Conservation (phyloP, 1,140 invertebrate genomes). For the Melanaphis sacchari region DNA sequence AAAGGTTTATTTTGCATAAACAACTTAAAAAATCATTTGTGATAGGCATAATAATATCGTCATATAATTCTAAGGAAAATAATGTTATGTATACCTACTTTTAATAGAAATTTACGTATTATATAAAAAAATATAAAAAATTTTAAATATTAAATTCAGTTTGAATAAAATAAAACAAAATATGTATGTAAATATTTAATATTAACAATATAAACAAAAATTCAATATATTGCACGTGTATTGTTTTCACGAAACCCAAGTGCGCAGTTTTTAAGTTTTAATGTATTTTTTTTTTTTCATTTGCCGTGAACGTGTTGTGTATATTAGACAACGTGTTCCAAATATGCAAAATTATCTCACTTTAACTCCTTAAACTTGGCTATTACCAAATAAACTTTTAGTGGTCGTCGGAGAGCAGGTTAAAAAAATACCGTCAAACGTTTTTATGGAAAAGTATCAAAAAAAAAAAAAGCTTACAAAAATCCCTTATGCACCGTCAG, state of each 20-base stretch:
- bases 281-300: background rate
- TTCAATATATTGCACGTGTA: background rate
- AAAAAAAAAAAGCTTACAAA: slow-evolving; percentile 3
- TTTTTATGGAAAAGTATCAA: background rate
- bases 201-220: slow-evolving; percentile 18
- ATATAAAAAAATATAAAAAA: background rate
- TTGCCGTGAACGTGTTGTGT: background rate
- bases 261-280: background rate
- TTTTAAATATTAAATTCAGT: background rate
- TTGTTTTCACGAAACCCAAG: background rate
- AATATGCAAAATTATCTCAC: background rate
- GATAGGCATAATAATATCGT: background rate
- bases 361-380: background rate
- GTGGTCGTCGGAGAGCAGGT: background rate
- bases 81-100: background rate
- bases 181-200: slow-evolving; percentile 5
- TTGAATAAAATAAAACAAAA: background rate
- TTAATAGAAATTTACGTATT: background rate
- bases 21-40: background rate
- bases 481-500: background rate
- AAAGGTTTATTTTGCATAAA: background rate
- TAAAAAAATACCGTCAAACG: background rate
- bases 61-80: background rate
- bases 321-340: background rate
- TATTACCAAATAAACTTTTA: slow-evolving; percentile 33